A percentile compares a stretch with the other conserved stretches of the same genome.
Evolutionary conservation across 2,113 vertebrate genomes (phyloP).

Genomic region (Myiozetetes cayanensis): DNA sequence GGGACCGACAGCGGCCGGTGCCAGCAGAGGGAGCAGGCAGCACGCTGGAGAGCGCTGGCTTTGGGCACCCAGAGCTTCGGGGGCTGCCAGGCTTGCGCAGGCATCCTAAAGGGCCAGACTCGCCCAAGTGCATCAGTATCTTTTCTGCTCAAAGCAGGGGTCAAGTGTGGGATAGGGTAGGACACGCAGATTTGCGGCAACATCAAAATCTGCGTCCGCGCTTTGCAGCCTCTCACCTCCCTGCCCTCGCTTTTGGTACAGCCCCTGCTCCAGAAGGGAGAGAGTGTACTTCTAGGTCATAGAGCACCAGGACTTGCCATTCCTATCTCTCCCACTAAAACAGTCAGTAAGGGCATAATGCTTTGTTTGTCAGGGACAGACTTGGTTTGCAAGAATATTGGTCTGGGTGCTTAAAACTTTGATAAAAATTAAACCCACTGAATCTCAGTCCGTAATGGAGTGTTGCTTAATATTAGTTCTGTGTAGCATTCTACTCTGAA

Average conservation of each 20-base stretch:
- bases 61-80: accelerated
- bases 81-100: not conserved
- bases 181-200: not conserved
- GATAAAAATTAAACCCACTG: not conserved
- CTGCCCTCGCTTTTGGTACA: not conserved
- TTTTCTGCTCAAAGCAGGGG: not conserved
- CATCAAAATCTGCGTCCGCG: not conserved
- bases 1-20: not conserved
- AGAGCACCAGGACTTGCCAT: not conserved
- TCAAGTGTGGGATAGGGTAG: not conserved
- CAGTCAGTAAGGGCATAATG: not conserved
- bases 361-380: not conserved
- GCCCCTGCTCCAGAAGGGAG: too few relatives aligned
- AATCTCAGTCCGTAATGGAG: not conserved
- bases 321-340: not conserved
- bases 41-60: not conserved
- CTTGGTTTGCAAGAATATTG: not conserved
- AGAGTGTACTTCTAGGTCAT: not conserved
- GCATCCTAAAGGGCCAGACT: accelerated
- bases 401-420: not conserved
- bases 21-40: constrained; percentile 11
- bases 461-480: not conserved
- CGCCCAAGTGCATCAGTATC: accelerated
- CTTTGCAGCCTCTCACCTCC: not conserved
- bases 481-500: not conserved